phyloP scores from a whole-genome alignment of 2,797 vertebrate genomes.

The Syncerus caffer region DNA sequence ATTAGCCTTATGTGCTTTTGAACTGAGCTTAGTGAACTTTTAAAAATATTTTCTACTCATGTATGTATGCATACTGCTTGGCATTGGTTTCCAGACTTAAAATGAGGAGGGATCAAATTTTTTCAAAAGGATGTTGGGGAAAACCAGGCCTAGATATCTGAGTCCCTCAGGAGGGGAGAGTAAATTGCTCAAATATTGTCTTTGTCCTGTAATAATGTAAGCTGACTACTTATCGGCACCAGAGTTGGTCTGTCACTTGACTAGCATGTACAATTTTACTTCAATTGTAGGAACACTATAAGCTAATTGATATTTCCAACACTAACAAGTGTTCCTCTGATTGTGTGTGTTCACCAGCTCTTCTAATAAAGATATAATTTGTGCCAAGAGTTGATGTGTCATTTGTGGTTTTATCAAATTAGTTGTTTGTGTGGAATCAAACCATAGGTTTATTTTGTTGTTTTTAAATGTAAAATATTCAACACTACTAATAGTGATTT shows the following conservation, averaged over 20 bases:
- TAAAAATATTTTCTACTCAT: neutral
- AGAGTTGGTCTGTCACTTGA: neutral
- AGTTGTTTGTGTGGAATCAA: neutral
- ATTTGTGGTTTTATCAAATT: conserved; percentile 19
- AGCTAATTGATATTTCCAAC: neutral
- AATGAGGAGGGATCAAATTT: neutral
- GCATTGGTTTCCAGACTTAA: conserved; percentile 1
- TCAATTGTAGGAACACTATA: neutral
- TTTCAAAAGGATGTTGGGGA: neutral
- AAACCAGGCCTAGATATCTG: neutral
- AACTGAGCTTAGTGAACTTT: neutral
- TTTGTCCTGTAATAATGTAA: conserved; percentile 16
- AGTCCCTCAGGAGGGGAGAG: neutral
- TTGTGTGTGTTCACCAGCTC: neutral
- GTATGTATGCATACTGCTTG: neutral
- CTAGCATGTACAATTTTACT: neutral
- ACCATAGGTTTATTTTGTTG: neutral
- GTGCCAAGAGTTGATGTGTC: neutral
- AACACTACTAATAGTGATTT: neutral
- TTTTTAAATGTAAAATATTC: neutral
- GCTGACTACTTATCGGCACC: neutral
- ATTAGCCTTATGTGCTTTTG: neutral
- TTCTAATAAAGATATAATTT: neutral
- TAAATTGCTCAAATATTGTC: neutral
- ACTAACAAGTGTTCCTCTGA: neutral